Evolutionary conservation across 2,888 invertebrate species (phyloP).

Genomic region (Stramonita haemastoma): DNA sequence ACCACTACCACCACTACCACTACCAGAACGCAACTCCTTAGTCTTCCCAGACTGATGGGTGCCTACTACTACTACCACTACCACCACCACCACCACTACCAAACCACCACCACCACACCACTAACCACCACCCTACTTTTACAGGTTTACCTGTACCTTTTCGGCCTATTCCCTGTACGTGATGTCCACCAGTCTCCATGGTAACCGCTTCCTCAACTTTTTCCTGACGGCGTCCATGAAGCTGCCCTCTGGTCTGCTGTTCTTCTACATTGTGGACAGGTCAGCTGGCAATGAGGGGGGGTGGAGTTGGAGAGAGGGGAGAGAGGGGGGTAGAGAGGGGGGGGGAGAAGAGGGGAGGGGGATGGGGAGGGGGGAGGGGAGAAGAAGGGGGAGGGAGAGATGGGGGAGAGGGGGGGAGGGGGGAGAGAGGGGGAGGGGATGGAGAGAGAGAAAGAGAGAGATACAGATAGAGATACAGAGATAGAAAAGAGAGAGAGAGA

Average conservation of each 20-base stretch:
- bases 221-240: constrained; percentile 59
- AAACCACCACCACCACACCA: too few relatives aligned
- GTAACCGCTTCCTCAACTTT: constrained; percentile 65
- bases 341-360: background rate
- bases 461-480: too few relatives aligned
- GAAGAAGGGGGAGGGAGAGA: background rate
- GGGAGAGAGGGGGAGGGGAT: background rate
- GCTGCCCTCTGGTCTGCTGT: constrained; percentile 53
- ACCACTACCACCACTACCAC: too few relatives aligned
- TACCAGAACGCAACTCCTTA: too few relatives aligned
- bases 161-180: constrained; percentile 65
- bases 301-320: too few relatives aligned
- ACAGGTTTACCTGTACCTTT: constrained; percentile 64
- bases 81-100: too few relatives aligned
- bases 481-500: background rate
- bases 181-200: constrained; percentile 61
- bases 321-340: too few relatives aligned
- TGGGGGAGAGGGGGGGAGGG: background rate
- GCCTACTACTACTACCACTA: too few relatives aligned
- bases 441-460: background rate
- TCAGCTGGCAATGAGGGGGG: constrained; percentile 31
- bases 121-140: too few relatives aligned
- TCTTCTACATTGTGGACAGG: constrained; percentile 55
- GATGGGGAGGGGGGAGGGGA: background rate
- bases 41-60: too few relatives aligned